A percentile compares a stretch with the other conserved stretches of the same genome.
These are phyloP conservation scores for Helicoverpa armigera DNA, from an alignment of 1,140 invertebrate species.

Conservation along the genomic window DNA sequence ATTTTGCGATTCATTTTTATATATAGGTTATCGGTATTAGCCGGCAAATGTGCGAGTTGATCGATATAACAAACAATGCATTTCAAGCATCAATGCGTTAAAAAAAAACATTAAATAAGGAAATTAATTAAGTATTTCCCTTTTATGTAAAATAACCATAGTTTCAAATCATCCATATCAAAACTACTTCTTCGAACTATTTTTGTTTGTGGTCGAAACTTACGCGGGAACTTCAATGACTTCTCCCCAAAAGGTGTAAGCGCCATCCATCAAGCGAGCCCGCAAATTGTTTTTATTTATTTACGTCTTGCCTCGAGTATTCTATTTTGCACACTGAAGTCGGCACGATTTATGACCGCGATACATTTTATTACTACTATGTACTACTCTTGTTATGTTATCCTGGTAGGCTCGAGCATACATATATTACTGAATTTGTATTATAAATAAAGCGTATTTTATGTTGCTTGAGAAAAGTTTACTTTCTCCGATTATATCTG, in stretches of 20 bases:
- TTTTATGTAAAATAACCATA: not conserved
- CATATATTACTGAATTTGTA: not conserved
- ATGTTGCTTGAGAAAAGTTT: too few species aligned
- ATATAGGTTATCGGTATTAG: too few species aligned
- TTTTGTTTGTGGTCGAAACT: too few species aligned
- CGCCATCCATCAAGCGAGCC: not conserved
- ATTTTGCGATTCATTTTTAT: too few species aligned
- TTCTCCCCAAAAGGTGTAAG: slow-evolving; percentile 9
- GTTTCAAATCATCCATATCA: too few species aligned
- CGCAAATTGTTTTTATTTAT: slow-evolving; percentile 31
- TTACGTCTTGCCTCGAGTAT: slow-evolving; percentile 4
- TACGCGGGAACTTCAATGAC: not conserved
- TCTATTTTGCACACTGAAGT: slow-evolving; percentile 12
- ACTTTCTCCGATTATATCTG: not conserved
- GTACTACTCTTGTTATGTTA: slow-evolving; percentile 19
- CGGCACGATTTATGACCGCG: slow-evolving; percentile 21
- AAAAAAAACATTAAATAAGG: too few species aligned
- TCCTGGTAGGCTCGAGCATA: slow-evolving; percentile 12
- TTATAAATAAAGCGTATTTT: too few species aligned
- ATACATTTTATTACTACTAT: slow-evolving; percentile 31
- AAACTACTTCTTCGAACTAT: too few species aligned
- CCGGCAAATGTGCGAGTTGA: not conserved
- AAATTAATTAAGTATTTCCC: not conserved
- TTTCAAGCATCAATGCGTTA: not conserved
- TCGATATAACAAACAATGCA: not conserved